These are phyloP conservation scores for Acanthis flammea DNA, from an alignment of 2,797 vertebrate genomes.

Conservation along the genomic window DNA sequence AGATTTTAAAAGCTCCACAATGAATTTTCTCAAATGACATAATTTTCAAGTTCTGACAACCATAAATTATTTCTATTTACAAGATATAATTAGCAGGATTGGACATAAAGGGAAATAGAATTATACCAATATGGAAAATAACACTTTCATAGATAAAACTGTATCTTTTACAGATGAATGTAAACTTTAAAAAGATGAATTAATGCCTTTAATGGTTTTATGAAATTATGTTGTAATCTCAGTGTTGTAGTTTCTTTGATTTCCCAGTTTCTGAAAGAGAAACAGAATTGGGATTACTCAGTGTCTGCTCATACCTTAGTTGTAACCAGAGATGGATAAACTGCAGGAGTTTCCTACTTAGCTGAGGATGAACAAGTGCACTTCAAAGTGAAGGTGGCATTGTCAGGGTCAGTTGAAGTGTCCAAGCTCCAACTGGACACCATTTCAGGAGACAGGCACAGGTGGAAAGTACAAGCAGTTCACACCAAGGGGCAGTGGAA, in stretches of 20 bases:
- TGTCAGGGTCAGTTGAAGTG: background rate
- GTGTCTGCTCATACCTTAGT: background rate
- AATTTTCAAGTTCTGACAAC: slow-evolving; percentile 17
- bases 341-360: background rate
- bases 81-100: slow-evolving; percentile 37
- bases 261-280: background rate
- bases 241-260: background rate
- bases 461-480: background rate
- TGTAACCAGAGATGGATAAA: background rate
- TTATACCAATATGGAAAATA: slow-evolving; percentile 21
- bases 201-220: background rate
- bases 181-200: background rate
- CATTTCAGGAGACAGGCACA: background rate
- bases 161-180: slow-evolving; percentile 14
- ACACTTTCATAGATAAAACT: background rate
- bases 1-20: background rate
- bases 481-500: background rate
- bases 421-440: background rate
- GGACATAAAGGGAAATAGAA: slow-evolving; percentile 18
- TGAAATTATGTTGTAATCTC: background rate
- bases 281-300: background rate
- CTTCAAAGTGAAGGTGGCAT: background rate
- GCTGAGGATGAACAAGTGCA: background rate
- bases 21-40: background rate
- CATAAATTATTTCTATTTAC: slow-evolving; percentile 17